Evolutionary conservation across 2,888 invertebrate genomes (phyloP).

Genomic region (Nymphalis c-album): DNA sequence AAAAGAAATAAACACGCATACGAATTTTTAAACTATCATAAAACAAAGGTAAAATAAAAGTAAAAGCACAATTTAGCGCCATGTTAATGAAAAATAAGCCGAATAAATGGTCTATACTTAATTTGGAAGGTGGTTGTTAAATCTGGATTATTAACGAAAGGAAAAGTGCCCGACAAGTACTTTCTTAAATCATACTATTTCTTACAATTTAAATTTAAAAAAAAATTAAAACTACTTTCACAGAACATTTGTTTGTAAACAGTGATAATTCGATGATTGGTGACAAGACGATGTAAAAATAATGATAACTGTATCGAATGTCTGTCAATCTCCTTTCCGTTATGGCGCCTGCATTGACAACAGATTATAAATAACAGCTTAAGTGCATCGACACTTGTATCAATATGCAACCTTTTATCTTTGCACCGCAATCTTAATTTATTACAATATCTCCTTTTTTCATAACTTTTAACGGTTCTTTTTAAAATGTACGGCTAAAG

Average conservation of each 20-base stretch:
- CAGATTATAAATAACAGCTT: slow-evolving; percentile 7
- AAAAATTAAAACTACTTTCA: slow-evolving; percentile 19
- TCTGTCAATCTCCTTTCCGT: slow-evolving; percentile 1
- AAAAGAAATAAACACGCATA: not conserved
- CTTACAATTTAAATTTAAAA: slow-evolving; percentile 1
- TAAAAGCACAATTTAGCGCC: not conserved
- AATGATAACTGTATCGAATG: not conserved
- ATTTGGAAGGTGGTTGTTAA: not conserved
- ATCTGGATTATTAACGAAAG: slow-evolving; percentile 7
- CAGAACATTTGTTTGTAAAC: slow-evolving; percentile 19
- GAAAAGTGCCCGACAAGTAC: slow-evolving; percentile 9
- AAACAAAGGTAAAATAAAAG: not conserved
- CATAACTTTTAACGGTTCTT: too few species aligned
- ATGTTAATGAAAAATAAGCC: not conserved
- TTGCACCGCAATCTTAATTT: too few species aligned
- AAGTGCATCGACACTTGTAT: not conserved
- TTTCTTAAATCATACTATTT: not conserved
- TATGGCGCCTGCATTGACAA: slow-evolving; percentile 3
- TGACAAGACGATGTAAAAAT: slow-evolving; percentile 11
- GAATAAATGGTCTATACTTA: not conserved
- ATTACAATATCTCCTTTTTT: too few species aligned
- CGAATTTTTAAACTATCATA: not conserved
- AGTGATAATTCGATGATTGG: not conserved
- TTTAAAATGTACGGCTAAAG: too few species aligned
- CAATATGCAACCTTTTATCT: not conserved